Conservation (phyloP, 2,113 vertebrate genomes). For the Otis tarda region DNA sequence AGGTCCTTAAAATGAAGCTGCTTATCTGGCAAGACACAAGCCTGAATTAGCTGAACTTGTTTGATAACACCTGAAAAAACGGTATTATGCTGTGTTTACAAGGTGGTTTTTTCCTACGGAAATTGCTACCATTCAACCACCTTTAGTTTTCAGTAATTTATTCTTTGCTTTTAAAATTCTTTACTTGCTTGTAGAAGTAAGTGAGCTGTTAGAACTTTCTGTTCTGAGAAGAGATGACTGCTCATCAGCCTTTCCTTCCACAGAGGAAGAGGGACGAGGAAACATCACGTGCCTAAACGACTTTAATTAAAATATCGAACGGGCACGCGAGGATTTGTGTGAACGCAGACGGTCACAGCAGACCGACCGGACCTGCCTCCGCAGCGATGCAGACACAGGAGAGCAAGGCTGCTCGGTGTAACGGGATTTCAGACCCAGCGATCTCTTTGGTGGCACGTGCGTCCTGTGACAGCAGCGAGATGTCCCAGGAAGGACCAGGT, state of each 20-base stretch:
- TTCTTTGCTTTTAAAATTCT: not conserved
- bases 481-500: not conserved
- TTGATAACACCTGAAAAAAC: not conserved
- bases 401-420: too few species aligned
- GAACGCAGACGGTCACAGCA: not conserved
- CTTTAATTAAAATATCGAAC: not conserved
- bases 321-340: not conserved
- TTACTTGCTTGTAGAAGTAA: not conserved
- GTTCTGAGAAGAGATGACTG: not conserved
- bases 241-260: not conserved
- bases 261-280: not conserved
- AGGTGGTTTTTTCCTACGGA: not conserved
- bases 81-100: not conserved
- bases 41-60: not conserved
- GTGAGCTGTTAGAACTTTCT: not conserved
- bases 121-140: not conserved
- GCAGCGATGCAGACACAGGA: not conserved
- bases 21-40: not conserved
- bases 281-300: too few species aligned
- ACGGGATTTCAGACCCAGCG: not conserved
- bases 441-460: accelerated
- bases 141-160: not conserved
- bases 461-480: not conserved
- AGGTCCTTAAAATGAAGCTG: not conserved
- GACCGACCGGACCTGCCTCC: not conserved